Evolutionary conservation across 2,888 invertebrate species (phyloP), one percentile per base, ranked within the genome.

Genomic region (Erynnis tages): DNA sequence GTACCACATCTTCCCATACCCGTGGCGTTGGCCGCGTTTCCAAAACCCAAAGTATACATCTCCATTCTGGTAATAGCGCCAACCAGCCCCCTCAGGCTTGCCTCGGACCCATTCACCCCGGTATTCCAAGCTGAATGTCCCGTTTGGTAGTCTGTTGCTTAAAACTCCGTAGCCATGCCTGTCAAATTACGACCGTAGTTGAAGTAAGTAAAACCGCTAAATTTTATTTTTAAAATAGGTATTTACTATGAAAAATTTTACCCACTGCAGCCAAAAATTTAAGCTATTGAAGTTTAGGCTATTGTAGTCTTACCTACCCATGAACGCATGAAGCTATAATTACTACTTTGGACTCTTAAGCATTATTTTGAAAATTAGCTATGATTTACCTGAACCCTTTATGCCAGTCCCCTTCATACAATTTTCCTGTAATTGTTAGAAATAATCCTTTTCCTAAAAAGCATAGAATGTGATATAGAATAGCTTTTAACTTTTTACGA

Each of bases 351-450:
- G n/a, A n/a, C n/a, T n/a, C n/a, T n/a, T n/a, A n/a, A n/a, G n/a
- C n/a, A n/a, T n/a, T n/a, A n/a, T n/a, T n/a, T n/a, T n/a, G n/a
- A n/a, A n/a, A n/a, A n/a, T n/a, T n/a, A n/a, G n/a, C n/a, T n/a
- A n/a, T 13, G 5, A 27, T n/a, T 57, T 63, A 87, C 89, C 91
- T 86, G 59, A 77, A 87, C 37, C 90, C 90, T 47, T 86, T 71
- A 38, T 71, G 65, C 91, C 92, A 92, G 61, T 92, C 91, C 0
- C 93, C 93, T 80, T 93, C 92, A 60, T 93, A 93, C n/a, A 92
- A 66, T 69, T 88, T 83, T 25, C 87, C 82, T 29, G 66, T 71
- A 25, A 76, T 73, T 1, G 91, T 90, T 41, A 83, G 59, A 63
- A 90, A 84, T 1, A 62, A 58, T 14, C 92, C 92, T 71, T 91